A percentile compares a stretch with the other conserved stretches of the same genome.
Conservation (phyloP, 2,113 vertebrate species). For the Eulemur macaco region DNA sequence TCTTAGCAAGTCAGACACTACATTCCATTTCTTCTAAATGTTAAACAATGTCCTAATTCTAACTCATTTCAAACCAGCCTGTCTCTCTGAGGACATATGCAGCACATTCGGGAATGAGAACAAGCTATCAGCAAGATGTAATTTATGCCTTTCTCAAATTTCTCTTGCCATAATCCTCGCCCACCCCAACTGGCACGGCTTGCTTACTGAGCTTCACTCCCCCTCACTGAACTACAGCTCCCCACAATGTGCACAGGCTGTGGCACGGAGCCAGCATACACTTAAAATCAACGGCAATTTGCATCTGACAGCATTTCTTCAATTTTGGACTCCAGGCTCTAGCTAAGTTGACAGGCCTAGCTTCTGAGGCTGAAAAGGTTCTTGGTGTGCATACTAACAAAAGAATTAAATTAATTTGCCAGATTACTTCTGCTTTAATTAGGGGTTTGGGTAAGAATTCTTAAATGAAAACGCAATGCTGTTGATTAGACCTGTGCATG, state of each 20-base stretch:
- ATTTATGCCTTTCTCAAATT: slow-evolving; percentile 66
- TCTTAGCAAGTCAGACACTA: not conserved
- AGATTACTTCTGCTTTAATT: slow-evolving; percentile 54
- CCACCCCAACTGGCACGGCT: slow-evolving; percentile 65
- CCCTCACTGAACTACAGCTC: slow-evolving; percentile 27
- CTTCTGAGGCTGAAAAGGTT: slow-evolving; percentile 61
- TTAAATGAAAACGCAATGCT: slow-evolving; percentile 29
- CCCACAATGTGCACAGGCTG: not conserved
- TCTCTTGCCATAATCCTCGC: slow-evolving; percentile 69
- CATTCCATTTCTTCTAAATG: slow-evolving; percentile 21
- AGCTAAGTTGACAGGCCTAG: slow-evolving; percentile 50
- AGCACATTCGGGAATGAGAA: slow-evolving; percentile 63
- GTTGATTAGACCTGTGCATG: not conserved
- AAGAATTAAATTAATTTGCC: slow-evolving; percentile 47
- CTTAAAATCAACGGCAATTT: slow-evolving; percentile 73
- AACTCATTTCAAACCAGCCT: slow-evolving; percentile 47
- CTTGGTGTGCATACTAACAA: slow-evolving; percentile 47
- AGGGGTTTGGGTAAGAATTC: slow-evolving; percentile 16
- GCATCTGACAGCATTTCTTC: slow-evolving; percentile 72
- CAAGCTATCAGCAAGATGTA: slow-evolving; percentile 71
- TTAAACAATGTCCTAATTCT: slow-evolving; percentile 62
- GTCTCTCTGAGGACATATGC: slow-evolving; percentile 69
- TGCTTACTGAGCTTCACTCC: slow-evolving; percentile 71
- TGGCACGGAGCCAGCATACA: slow-evolving; percentile 49
- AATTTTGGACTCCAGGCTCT: slow-evolving; percentile 43